Percentiles rank a stretch among this genome's conserved stretches.
Evolutionary conservation across 1,140 invertebrate species (phyloP).

Genomic region (Cotesia vestalis): DNA sequence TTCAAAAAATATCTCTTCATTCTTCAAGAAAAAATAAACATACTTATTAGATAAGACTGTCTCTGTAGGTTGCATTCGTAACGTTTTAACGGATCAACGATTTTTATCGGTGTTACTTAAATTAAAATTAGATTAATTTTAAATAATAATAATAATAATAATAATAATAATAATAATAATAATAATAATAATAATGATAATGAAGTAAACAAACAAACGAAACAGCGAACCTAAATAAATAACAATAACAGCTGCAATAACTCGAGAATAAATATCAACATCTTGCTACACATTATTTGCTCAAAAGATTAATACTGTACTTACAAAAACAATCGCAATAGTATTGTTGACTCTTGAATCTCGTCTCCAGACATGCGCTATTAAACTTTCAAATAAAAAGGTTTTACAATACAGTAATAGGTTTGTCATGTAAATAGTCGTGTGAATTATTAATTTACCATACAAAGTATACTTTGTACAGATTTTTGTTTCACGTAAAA

Average conservation of each 20-base stretch:
- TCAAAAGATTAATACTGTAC: no score
- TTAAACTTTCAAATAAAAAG: not conserved
- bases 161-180: no score
- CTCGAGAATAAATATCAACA: no score
- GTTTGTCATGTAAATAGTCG: conserved; percentile 31
- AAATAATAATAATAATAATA: not conserved
- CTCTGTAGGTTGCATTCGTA: conserved; percentile 4
- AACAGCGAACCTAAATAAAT: not conserved
- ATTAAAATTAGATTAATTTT: conserved; percentile 22
- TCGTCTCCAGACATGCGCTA: no score
- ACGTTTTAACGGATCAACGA: conserved; percentile 34
- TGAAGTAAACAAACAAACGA: conserved; percentile 3
- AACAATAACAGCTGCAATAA: no score
- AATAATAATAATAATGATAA: conserved; percentile 21
- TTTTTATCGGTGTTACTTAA: conserved; percentile 51
- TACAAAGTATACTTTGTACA: conserved; percentile 31
- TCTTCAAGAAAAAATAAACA: conserved; percentile 71
- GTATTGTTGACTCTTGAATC: no score
- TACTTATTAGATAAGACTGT: conserved; percentile 31
- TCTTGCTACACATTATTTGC: no score
- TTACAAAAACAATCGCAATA: no score
- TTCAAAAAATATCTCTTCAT: conserved; percentile 78
- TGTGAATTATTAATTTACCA: conserved; percentile 27
- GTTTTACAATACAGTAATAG: no score
- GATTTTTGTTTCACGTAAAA: conserved; percentile 29